Base-by-base conservation (phyloP, 2,797 vertebrate genomes). In the Centropyge bicolor region DNA sequence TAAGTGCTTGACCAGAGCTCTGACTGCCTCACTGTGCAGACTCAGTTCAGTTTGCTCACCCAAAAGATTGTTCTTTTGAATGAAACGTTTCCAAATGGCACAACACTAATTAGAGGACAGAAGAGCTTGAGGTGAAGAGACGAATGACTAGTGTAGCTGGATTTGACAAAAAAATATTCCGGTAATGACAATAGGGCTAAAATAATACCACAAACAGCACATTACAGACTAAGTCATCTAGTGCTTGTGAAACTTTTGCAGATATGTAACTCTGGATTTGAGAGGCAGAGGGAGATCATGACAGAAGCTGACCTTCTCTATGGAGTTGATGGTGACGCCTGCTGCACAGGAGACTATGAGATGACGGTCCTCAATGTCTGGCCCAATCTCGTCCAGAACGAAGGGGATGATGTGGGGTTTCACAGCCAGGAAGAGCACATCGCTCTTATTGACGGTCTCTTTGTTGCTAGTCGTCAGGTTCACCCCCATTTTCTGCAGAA, bases 401-500 rank as follows among this genome's bases (percentile, higher is more conserved):
- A 99, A 99, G 11, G 98, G 98, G 86, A 98, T 98, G 83, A 99
- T 99, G 87, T 97, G 97, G 0, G 97, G 97, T 80, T 98, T 99
- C 83, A 99, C 98, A 0, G 97, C 97, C 88, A 99, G 92, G 87
- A 99, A 99, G 27, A 99, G 95, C 20, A 99, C 96, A 0, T 99
- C 97, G 0, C 97, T 98, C 92, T 93, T 96, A 84, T 77, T 94
- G 75, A 98, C 97, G 0, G 97, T 91, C 79, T 99, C 98, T 90
- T 98, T 98, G 94, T 99, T 99, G 94, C 96, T 98, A 1, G 94
- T 95, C 0, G 97, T 98, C 88, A 98, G 91, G 88, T 95, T 97
- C 72, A 99, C 97, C 0, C 97, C 98, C 83, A 99, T 92, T 94
- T 97, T 99, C 98, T 95, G 71, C 49, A 78, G 20, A 6, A 46